Percentiles rank a stretch among this genome's conserved stretches.
These are phyloP conservation scores for Saccostrea cuccullata DNA, from an alignment of 1,140 invertebrate genomes.

Conservation along the genomic window DNA sequence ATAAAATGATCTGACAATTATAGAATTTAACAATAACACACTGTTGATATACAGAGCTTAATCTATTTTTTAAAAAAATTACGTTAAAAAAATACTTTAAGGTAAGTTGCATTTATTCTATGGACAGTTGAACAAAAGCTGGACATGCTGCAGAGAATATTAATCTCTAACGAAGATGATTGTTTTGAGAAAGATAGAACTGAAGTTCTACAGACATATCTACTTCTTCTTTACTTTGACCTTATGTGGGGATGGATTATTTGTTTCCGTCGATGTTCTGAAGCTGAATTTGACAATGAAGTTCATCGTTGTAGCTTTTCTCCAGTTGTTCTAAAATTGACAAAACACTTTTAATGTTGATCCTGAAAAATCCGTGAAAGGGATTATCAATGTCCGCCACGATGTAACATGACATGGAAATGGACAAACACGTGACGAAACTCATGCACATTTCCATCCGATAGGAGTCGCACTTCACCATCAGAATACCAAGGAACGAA, in stretches of 20 bases:
- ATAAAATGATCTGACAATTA: too few species aligned
- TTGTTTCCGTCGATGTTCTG: neutral
- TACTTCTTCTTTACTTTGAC: too few species aligned
- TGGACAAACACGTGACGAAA: slow-evolving; percentile 61
- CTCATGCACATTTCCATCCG: slow-evolving; percentile 60
- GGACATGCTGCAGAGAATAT: too few species aligned
- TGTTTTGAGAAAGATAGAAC: too few species aligned
- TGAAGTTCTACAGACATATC: too few species aligned
- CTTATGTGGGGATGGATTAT: neutral
- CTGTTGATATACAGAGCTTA: too few species aligned
- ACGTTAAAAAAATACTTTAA: too few species aligned
- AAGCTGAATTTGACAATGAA: neutral
- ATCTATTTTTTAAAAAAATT: too few species aligned
- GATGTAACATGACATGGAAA: slow-evolving; percentile 62
- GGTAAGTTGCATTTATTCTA: too few species aligned
- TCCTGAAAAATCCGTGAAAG: slow-evolving; percentile 61
- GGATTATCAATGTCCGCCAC: slow-evolving; percentile 63
- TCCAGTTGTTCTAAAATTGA: neutral
- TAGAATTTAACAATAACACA: too few species aligned
- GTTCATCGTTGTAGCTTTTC: neutral
- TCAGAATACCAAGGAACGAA: slow-evolving; percentile 58
- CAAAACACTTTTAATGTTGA: slow-evolving; percentile 42
- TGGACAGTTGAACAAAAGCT: too few species aligned
- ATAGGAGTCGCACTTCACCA: slow-evolving; percentile 57
- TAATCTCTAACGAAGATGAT: too few species aligned